These are phyloP conservation scores for Papilio elwesi DNA, from an alignment of 2,888 invertebrate genomes.

Conservation along the genomic window DNA sequence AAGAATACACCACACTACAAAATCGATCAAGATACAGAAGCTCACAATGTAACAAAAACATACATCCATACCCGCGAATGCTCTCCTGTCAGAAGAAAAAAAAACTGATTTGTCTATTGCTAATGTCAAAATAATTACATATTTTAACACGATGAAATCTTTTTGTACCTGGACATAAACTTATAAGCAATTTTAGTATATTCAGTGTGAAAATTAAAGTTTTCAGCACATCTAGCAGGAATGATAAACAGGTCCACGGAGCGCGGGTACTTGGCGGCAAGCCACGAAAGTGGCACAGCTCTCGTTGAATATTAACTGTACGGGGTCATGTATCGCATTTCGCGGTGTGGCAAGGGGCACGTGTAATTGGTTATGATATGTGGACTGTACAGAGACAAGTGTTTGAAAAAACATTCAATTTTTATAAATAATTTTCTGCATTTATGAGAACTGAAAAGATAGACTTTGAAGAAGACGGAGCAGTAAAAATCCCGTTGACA, in stretches of 20 bases:
- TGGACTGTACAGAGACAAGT: not conserved
- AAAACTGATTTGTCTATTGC: too few relatives aligned
- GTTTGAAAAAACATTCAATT: not conserved
- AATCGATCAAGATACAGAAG: too few relatives aligned
- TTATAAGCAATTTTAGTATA: not conserved
- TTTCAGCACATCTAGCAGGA: not conserved
- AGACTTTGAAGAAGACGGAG: too few relatives aligned
- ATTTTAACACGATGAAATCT: too few relatives aligned
- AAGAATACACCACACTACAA: too few relatives aligned
- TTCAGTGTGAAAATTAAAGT: constrained; percentile 9
- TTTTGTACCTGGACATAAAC: too few relatives aligned
- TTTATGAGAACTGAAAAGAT: not conserved
- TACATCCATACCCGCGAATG: too few relatives aligned
- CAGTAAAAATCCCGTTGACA: too few relatives aligned
- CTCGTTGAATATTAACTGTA: not conserved
- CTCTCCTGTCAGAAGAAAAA: too few relatives aligned
- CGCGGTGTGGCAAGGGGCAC: not conserved
- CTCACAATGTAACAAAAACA: too few relatives aligned
- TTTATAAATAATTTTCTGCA: not conserved
- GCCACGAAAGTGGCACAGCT: not conserved
- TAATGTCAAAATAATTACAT: too few relatives aligned
- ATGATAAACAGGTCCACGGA: constrained; percentile 8
- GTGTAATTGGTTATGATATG: not conserved
- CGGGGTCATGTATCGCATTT: not conserved
- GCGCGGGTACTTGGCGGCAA: constrained; percentile 3